phyloP scores from a whole-genome alignment of 2,888 invertebrate species.

The Himalopsyche japonica region DNA sequence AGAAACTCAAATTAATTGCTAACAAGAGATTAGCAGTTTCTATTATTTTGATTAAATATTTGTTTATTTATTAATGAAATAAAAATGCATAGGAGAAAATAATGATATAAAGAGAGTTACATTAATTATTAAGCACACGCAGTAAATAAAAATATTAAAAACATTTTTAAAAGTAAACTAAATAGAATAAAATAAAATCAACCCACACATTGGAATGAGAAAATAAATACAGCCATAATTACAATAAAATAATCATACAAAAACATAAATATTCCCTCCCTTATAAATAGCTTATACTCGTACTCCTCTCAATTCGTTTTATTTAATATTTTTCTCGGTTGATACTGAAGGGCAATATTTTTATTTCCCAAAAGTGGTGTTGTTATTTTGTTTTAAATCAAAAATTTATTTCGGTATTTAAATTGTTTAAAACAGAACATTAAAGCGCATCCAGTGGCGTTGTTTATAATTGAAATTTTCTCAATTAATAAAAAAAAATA shows the following conservation, averaged over 20 bases:
- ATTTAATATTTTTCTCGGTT: neutral
- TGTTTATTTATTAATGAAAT: too few relatives aligned
- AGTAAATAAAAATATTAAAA: too few relatives aligned
- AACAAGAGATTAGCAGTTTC: too few relatives aligned
- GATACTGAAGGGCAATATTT: neutral
- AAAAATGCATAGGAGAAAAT: too few relatives aligned
- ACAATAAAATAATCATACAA: neutral
- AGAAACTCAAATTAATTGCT: neutral
- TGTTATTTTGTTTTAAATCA: neutral
- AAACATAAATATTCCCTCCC: too few relatives aligned
- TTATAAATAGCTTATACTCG: neutral
- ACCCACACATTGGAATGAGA: too few relatives aligned
- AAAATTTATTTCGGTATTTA: neutral
- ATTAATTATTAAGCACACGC: too few relatives aligned
- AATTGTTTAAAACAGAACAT: neutral
- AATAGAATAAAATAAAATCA: too few relatives aligned
- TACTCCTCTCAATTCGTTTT: neutral
- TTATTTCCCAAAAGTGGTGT: neutral
- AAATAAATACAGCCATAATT: neutral
- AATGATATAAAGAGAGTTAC: too few relatives aligned
- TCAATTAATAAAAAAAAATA: too few relatives aligned
- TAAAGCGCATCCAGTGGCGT: neutral
- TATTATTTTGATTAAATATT: too few relatives aligned
- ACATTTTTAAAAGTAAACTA: too few relatives aligned
- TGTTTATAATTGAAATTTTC: neutral